Conservation (phyloP, 2,888 invertebrate genomes). For the Crepidodera aurea region DNA sequence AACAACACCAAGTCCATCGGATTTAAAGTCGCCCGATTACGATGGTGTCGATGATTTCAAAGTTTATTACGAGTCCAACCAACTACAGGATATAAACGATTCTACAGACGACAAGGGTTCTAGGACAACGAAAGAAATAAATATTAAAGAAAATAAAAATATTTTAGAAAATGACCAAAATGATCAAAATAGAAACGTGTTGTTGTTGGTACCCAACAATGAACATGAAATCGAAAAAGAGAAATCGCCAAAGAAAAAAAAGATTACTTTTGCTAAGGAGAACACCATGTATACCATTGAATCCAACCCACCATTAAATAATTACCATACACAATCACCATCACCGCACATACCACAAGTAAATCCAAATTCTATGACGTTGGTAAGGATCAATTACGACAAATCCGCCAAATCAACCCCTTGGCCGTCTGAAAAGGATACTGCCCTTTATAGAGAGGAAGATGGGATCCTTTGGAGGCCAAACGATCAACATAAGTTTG, state of each 20-base stretch:
- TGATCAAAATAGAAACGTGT: too few species aligned
- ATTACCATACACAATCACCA: background rate
- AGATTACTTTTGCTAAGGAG: slow-evolving; percentile 27
- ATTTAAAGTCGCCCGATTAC: slow-evolving; percentile 38
- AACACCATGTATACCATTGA: background rate
- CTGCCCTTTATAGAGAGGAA: slow-evolving; percentile 7
- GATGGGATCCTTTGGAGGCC: slow-evolving; percentile 4
- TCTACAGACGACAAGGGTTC: too few species aligned
- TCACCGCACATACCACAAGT: background rate
- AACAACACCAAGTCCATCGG: too few species aligned
- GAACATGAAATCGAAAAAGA: too few species aligned
- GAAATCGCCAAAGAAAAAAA: slow-evolving; percentile 13
- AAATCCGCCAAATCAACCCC: slow-evolving; percentile 39
- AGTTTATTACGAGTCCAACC: slow-evolving; percentile 25
- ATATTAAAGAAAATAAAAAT: background rate
- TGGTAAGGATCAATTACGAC: slow-evolving; percentile 36
- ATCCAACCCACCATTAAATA: background rate
- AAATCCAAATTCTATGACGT: background rate
- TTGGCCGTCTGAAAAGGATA: slow-evolving; percentile 21
- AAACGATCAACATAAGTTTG: slow-evolving; percentile 2
- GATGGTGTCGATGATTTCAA: slow-evolving; percentile 41
- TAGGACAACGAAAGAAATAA: too few species aligned
- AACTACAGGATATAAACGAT: slow-evolving; percentile 21
- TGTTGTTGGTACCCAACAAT: too few species aligned
- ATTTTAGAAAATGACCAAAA: background rate